Conservation (phyloP, 1,140 invertebrate species). For the Aphelenchoides besseyi region DNA sequence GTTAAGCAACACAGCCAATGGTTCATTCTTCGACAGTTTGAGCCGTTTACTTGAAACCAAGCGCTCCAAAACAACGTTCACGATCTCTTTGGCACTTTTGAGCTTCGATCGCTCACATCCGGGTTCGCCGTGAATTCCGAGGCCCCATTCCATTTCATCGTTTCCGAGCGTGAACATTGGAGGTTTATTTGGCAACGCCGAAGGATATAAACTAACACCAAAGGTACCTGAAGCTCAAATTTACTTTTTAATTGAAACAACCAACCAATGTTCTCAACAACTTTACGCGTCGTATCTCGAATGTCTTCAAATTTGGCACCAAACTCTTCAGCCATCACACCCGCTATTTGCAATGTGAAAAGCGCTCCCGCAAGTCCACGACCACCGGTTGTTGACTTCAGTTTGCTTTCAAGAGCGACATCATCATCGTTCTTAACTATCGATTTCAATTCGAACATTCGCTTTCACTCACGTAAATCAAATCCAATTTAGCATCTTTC, state of each 20-base stretch:
- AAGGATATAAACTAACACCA: slow-evolving; percentile 73
- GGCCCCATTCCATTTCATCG: slow-evolving; percentile 76
- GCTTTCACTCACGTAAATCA: too few species aligned
- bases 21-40: slow-evolving; percentile 61
- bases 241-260: background rate
- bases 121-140: slow-evolving; percentile 76
- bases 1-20: slow-evolving; percentile 73
- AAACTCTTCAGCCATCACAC: slow-evolving; percentile 71
- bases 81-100: slow-evolving; percentile 38
- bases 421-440: slow-evolving; percentile 56
- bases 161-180: slow-evolving; percentile 71
- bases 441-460: too few species aligned
- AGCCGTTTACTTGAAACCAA: slow-evolving; percentile 30
- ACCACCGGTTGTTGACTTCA: slow-evolving; percentile 68
- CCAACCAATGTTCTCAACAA: slow-evolving; percentile 62
- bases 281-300: slow-evolving; percentile 52
- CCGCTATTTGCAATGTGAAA: slow-evolving; percentile 72
- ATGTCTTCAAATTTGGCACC: slow-evolving; percentile 67
- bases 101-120: slow-evolving; percentile 73
- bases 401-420: slow-evolving; percentile 54
- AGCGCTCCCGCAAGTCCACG: slow-evolving; percentile 75
- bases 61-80: slow-evolving; percentile 41
- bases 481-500: slow-evolving; percentile 14
- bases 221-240: slow-evolving; percentile 71
- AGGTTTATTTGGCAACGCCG: slow-evolving; percentile 70